Percentiles rank a stretch among this genome's conserved stretches.
phyloP scores from a whole-genome alignment of 2,113 vertebrate species.

The Cavia aperea region DNA sequence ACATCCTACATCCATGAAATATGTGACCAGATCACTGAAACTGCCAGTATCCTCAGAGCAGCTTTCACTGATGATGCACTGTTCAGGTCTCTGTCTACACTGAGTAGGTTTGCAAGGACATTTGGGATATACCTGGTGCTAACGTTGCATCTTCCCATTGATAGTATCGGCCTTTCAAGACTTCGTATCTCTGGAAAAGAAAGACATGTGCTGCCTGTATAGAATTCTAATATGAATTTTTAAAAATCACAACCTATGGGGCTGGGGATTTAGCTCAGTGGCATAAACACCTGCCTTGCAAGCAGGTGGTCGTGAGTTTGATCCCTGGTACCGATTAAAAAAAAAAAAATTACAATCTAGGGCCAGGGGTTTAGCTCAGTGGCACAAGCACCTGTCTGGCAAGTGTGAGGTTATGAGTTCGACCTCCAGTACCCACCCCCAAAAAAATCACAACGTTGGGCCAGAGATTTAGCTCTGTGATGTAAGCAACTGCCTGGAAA shows the following conservation, averaged over 20 bases:
- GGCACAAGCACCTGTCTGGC: too few relatives aligned
- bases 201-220: not conserved
- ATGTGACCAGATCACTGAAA: not conserved
- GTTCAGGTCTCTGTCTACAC: not conserved
- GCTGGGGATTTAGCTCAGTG: too few relatives aligned
- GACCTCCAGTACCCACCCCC: too few relatives aligned
- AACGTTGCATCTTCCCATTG: not conserved
- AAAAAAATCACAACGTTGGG: too few relatives aligned
- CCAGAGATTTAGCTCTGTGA: too few relatives aligned
- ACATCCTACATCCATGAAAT: not conserved
- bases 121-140: not conserved
- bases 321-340: too few relatives aligned
- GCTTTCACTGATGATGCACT: not conserved
- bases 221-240: not conserved
- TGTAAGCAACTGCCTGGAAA: too few relatives aligned
- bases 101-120: not conserved
- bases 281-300: too few relatives aligned
- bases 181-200: not conserved
- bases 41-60: not conserved
- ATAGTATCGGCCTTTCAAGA: not conserved
- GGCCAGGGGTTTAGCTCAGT: too few relatives aligned
- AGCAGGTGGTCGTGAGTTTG: too few relatives aligned
- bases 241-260: conserved; percentile 10
- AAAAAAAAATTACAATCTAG: too few relatives aligned
- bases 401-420: too few relatives aligned